Evolutionary conservation across 2,797 vertebrate genomes (phyloP), one percentile per base, ranked within the genome.

Genomic region (Varecia variegata): DNA sequence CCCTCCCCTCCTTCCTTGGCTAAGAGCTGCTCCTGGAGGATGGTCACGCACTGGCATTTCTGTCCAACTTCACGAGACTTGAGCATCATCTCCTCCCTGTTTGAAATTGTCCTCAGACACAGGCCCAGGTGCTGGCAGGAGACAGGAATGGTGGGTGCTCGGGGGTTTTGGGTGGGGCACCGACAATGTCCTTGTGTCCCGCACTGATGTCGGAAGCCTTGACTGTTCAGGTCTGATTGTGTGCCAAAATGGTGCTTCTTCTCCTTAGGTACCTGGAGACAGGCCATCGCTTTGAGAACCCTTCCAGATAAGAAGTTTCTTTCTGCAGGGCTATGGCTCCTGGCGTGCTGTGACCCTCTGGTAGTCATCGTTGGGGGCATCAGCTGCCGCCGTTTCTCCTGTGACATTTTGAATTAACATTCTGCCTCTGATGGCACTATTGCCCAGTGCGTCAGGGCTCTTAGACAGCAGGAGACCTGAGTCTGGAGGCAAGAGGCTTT

Each of bases 241-340:
- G 2, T 1, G 25, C 27, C 52, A 23, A 8, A 35, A 15, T 12
- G 30, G 2, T 0, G 0, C 62, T 79, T 58, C 62, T 14, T 2
- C 45, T 11, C 6, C 30, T 17, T 17, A 67, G 56, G 30, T 11
- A 15, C 45, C 3, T 3, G 32, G 30, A 38, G 45, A 58, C 20
- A 32, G 35, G 32, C 9, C 8, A 3, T 7, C 43, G 17, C 14
- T 45, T 52, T 3, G 18, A 10, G 32, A 25, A 2, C 14, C 17
- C n/a, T 30, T 65, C 32, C 6, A 17, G 4, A 21, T 4, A 38
- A 67, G 10, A 45, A 23, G 30, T 23, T 30, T 30, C 38, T 56
- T 21, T 40, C 1, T 0, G 15, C 11, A 0, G 60, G 0, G 3
- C 60, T 2, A 3, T 13, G 17, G 23, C 54, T 54, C 10, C 3